Conservation (phyloP, 2,888 invertebrate genomes). For the Selenia dentaria region DNA sequence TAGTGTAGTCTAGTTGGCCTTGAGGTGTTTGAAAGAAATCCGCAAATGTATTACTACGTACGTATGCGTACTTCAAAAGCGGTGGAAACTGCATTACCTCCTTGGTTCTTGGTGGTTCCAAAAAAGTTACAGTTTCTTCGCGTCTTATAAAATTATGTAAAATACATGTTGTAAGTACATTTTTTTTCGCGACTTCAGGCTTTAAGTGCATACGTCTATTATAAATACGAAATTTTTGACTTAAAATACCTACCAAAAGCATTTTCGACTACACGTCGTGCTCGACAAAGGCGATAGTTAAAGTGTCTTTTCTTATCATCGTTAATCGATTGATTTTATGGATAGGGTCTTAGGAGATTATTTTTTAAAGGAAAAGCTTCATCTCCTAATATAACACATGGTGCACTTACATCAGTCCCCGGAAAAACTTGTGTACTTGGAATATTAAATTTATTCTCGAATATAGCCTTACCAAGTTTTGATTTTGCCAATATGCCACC, state of each 20-base stretch:
- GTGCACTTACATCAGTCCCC: too few relatives aligned
- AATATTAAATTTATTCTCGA: slow-evolving; percentile 28
- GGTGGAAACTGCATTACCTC: too few relatives aligned
- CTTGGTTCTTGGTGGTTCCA: slow-evolving; percentile 21
- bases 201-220: too few relatives aligned
- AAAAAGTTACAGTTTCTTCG: slow-evolving; percentile 19
- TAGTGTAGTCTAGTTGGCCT: slow-evolving; percentile 23
- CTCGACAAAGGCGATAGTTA: slow-evolving; percentile 21
- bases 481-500: too few relatives aligned
- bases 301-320: slow-evolving; percentile 24
- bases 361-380: too few relatives aligned
- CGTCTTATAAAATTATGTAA: slow-evolving; percentile 26
- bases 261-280: slow-evolving; percentile 14
- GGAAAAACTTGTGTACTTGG: too few relatives aligned
- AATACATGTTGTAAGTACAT: slow-evolving; percentile 20
- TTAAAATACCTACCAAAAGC: too few relatives aligned
- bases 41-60: too few relatives aligned
- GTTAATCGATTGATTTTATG: slow-evolving; percentile 16
- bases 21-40: slow-evolving; percentile 23
- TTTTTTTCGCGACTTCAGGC: slow-evolving; percentile 18
- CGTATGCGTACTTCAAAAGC: slow-evolving; percentile 28
- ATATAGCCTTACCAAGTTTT: slow-evolving; percentile 26
- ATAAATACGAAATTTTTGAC: too few relatives aligned
- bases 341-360: too few relatives aligned
- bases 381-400: too few relatives aligned